phyloP scores from a whole-genome alignment of 30 jellyfish, hydroid and myxozoan genomes.

The Cassiopea andromeda region DNA sequence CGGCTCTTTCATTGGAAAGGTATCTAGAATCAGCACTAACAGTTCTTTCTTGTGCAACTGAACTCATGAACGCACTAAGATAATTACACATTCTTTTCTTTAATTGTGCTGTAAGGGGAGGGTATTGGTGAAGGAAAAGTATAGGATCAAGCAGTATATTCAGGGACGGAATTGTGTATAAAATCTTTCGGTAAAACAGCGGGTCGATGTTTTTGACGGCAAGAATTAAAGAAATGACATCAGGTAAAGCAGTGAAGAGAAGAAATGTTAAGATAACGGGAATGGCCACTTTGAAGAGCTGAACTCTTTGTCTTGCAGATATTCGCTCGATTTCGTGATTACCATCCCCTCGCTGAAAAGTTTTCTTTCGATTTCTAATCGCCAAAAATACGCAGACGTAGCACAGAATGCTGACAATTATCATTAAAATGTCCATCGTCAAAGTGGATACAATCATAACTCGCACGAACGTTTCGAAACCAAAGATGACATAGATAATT shows the following conservation, averaged over 20 bases:
- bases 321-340: neutral
- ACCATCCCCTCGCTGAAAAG: slow-evolving; percentile 1
- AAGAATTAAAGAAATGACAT: slow-evolving; percentile 21
- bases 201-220: slow-evolving; percentile 38
- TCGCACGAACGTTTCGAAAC: slow-evolving; percentile 32
- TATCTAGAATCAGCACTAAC: neutral
- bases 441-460: slow-evolving; percentile 5
- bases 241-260: slow-evolving; percentile 38
- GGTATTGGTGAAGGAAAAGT: slow-evolving; percentile 45
- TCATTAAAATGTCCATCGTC: slow-evolving; percentile 18
- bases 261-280: slow-evolving; percentile 39
- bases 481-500: slow-evolving; percentile 12
- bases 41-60: neutral
- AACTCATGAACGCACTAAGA: neutral
- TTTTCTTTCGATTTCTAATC: slow-evolving; percentile 9
- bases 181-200: slow-evolving; percentile 26
- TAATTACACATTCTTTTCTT: neutral
- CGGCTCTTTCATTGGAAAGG: neutral
- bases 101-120: slow-evolving; percentile 23
- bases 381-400: slow-evolving; percentile 16
- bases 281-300: slow-evolving; percentile 39
- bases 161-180: slow-evolving; percentile 45
- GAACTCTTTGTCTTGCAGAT: neutral
- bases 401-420: slow-evolving; percentile 10
- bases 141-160: slow-evolving; percentile 48